Percentiles rank a stretch among this genome's conserved stretches.
These are phyloP conservation scores for Orycteropus afer DNA, from an alignment of 2,113 vertebrate species.

Conservation along the genomic window DNA sequence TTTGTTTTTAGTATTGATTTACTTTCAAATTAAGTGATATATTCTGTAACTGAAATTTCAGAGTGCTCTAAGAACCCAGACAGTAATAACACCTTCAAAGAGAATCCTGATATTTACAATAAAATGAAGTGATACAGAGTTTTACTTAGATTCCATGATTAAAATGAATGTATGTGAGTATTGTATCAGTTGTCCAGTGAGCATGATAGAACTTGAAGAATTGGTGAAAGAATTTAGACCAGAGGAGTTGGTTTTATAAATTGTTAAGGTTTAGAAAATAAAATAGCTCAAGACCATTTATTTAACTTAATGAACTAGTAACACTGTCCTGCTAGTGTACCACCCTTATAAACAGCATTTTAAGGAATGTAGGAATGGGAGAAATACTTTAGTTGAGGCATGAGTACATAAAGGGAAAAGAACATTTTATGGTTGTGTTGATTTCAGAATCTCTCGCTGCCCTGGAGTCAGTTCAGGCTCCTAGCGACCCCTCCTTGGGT, in stretches of 20 bases:
- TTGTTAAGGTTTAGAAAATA: constrained; percentile 46
- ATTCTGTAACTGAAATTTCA: constrained; percentile 60
- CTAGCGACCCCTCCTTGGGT: too few relatives aligned
- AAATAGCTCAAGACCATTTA: background rate
- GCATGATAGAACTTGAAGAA: background rate
- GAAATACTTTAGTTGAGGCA: constrained; percentile 30
- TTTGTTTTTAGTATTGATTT: constrained; percentile 69
- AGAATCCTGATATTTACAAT: constrained; percentile 30
- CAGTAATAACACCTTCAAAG: constrained; percentile 47
- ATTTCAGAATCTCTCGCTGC: constrained; percentile 61
- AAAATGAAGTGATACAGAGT: constrained; percentile 25
- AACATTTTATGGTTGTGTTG: constrained; percentile 22
- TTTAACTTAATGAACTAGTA: constrained; percentile 48
- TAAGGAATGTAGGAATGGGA: background rate
- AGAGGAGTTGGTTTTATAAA: constrained; percentile 30
- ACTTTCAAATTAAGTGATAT: constrained; percentile 64
- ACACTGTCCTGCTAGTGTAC: background rate
- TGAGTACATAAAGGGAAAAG: background rate
- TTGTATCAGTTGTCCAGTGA: background rate
- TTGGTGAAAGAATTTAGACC: constrained; percentile 19
- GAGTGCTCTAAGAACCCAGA: constrained; percentile 24
- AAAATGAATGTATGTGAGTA: constrained; percentile 37
- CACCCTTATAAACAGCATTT: background rate
- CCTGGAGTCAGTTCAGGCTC: too few relatives aligned
- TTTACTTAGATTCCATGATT: constrained; percentile 60